Conservation (phyloP, 2,797 vertebrate species). For the Crenuchus spilurus region DNA sequence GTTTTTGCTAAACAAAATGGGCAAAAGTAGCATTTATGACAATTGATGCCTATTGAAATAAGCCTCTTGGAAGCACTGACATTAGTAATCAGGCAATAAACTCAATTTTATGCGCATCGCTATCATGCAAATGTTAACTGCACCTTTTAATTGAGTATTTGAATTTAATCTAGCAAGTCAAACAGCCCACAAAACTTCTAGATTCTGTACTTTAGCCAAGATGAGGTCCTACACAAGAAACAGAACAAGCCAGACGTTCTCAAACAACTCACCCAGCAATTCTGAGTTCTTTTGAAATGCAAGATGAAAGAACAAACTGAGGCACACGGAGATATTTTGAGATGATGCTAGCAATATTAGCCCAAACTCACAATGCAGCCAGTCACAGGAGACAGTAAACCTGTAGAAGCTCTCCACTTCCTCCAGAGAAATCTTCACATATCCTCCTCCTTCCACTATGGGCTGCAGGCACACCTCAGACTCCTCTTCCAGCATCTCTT, state of each 20-base stretch:
- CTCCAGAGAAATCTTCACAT: slow-evolving; percentile 74
- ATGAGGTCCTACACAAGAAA: not conserved
- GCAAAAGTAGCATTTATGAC: not conserved
- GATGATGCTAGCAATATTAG: not conserved
- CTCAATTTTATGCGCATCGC: too few species aligned
- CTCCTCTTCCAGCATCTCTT: slow-evolving; percentile 42
- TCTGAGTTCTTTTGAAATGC: too few species aligned
- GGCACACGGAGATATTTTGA: not conserved
- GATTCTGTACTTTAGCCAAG: too few species aligned
- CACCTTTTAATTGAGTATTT: too few species aligned
- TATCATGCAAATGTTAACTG: too few species aligned
- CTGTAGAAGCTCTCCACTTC: slow-evolving; percentile 78
- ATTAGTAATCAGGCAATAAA: too few species aligned
- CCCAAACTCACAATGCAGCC: slow-evolving; percentile 74
- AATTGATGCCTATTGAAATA: too few species aligned
- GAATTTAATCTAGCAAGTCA: too few species aligned
- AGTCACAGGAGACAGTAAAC: slow-evolving; percentile 71
- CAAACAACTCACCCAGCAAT: not conserved
- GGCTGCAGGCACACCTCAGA: slow-evolving; percentile 62
- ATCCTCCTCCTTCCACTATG: slow-evolving; percentile 55
- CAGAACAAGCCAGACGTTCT: not conserved
- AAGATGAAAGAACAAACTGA: not conserved
- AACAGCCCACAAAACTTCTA: too few species aligned
- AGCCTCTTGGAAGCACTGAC: too few species aligned
- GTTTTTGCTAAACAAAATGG: not conserved